Evolutionary conservation across 2,113 vertebrate genomes (phyloP).

Genomic region (Cyanocitta stelleri): DNA sequence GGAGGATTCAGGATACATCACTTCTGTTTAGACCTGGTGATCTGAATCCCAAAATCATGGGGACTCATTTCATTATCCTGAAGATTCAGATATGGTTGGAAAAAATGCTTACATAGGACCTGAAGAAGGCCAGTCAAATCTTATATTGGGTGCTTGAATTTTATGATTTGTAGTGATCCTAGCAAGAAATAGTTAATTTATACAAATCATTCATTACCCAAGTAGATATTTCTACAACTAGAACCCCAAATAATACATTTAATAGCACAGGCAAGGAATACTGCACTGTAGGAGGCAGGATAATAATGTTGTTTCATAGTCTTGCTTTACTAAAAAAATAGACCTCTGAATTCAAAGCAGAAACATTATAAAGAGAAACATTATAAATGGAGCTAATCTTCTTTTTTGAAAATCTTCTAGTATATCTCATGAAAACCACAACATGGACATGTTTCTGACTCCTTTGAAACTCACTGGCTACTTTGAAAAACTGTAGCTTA

Average conservation of each 20-base stretch:
- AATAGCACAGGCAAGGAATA: neutral
- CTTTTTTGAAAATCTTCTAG: neutral
- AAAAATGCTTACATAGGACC: neutral
- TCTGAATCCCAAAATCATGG: neutral
- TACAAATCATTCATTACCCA: neutral
- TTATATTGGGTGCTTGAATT: neutral
- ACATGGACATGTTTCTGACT: neutral
- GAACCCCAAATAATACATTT: neutral
- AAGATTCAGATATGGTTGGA: neutral
- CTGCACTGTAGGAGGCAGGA: neutral
- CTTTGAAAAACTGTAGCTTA: neutral
- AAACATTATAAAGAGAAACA: neutral
- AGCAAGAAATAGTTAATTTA: neutral
- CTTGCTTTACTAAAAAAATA: neutral
- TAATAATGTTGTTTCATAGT: neutral
- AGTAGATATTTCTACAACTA: neutral
- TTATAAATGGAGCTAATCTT: neutral
- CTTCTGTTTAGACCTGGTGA: neutral
- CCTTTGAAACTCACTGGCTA: neutral
- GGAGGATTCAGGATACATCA: neutral
- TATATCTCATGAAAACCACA: neutral
- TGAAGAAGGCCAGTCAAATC: neutral
- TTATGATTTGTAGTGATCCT: neutral
- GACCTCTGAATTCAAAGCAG: neutral
- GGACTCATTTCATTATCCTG: neutral